A percentile compares a stretch with the other conserved stretches of the same genome.
Evolutionary conservation across 2,888 invertebrate genomes (phyloP).

Genomic region (Hetaerina titia): DNA sequence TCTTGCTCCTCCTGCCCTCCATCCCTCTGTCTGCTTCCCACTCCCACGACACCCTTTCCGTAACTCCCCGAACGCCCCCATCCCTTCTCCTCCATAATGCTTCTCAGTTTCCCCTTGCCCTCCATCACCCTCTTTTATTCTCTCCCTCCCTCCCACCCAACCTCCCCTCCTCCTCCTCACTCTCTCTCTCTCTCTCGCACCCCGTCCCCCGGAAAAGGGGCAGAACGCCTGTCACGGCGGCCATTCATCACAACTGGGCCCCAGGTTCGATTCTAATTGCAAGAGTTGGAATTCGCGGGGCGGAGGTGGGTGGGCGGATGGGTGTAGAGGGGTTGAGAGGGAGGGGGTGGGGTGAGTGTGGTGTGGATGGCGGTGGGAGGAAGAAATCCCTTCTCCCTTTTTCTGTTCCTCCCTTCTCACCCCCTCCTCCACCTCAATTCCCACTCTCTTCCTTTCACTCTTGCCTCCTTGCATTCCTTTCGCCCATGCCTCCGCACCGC

Average conservation of each 20-base stretch:
- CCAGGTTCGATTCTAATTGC: conserved; percentile 67
- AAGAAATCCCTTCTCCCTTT: neutral
- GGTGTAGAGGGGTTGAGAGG: conserved; percentile 41
- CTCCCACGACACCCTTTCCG: neutral
- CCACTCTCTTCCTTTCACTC: neutral
- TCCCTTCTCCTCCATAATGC: neutral
- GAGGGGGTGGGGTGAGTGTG: neutral
- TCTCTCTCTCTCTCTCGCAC: neutral
- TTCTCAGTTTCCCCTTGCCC: neutral
- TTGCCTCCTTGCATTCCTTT: neutral
- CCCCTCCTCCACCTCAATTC: neutral
- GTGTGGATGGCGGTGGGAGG: neutral
- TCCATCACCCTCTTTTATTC: neutral
- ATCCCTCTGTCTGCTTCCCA: neutral
- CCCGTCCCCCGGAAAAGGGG: neutral
- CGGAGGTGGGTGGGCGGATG: neutral
- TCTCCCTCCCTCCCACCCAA: neutral
- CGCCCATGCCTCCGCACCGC: neutral
- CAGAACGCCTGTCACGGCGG: conserved; percentile 57
- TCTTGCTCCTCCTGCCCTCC: neutral
- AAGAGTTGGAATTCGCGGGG: neutral
- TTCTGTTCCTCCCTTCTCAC: neutral
- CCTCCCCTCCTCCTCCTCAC: too few relatives aligned
- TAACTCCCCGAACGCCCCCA: neutral
- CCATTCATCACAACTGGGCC: conserved; percentile 66